phyloP scores from a whole-genome alignment of 2,113 vertebrate genomes.

The Camelus dromedarius region DNA sequence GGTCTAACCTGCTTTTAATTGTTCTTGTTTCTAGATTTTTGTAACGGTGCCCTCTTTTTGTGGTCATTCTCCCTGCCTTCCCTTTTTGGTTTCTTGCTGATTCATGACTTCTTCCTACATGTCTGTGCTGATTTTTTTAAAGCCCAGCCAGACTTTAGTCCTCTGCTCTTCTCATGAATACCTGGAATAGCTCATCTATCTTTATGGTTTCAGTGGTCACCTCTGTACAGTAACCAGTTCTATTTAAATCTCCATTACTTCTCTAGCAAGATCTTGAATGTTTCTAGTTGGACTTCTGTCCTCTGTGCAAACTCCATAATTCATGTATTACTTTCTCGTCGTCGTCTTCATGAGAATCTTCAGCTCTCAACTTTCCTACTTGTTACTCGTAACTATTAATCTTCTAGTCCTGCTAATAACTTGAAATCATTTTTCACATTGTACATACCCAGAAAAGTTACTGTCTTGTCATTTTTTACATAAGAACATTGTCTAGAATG shows the following conservation, averaged over 20 bases:
- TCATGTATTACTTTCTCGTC: not conserved
- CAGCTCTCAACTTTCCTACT: not conserved
- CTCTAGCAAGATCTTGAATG: not conserved
- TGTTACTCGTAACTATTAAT: not conserved
- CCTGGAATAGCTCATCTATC: not conserved
- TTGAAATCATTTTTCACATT: slow-evolving; percentile 27
- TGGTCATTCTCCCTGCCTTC: not conserved
- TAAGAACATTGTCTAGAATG: not conserved
- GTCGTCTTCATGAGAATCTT: not conserved
- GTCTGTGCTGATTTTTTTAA: not conserved
- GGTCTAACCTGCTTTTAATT: not conserved
- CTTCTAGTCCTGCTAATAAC: not conserved
- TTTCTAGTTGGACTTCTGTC: not conserved
- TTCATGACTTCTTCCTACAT: not conserved
- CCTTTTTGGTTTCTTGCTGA: not conserved
- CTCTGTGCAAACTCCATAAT: not conserved
- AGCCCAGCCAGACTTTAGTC: not conserved
- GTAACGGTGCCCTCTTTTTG: not conserved
- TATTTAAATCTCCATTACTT: not conserved
- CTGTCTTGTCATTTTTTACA: not conserved
- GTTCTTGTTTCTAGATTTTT: not conserved
- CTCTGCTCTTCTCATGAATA: not conserved
- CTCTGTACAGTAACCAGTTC: not conserved
- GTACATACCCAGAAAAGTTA: not conserved
- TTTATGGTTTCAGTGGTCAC: not conserved